phyloP scores from a whole-genome alignment of 2,797 vertebrate genomes.

The Chanos chanos region DNA sequence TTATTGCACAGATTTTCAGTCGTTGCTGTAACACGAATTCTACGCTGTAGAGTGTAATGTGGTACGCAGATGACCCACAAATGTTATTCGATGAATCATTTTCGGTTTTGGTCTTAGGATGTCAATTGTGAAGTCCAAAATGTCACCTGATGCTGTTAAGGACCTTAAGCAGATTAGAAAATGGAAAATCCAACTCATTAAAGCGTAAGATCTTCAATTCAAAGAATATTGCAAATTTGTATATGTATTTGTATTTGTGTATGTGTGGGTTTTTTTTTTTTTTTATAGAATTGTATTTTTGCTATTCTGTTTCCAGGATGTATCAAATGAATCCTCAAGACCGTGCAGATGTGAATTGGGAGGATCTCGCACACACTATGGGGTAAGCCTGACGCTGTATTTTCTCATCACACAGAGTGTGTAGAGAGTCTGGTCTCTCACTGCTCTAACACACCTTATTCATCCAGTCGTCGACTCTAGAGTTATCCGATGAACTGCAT shows the following conservation, averaged over 20 bases:
- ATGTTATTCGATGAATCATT: too few species aligned
- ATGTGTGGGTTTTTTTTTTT: not conserved
- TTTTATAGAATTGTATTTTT: not conserved
- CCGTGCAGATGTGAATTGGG: conserved; percentile 75
- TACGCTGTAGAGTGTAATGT: too few species aligned
- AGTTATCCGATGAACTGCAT: not conserved
- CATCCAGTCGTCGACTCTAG: not conserved
- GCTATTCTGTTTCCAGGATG: conserved; percentile 64
- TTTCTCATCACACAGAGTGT: too few species aligned
- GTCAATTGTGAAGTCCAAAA: conserved; percentile 35
- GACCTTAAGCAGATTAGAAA: conserved; percentile 20
- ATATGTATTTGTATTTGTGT: not conserved
- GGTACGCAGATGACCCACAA: too few species aligned
- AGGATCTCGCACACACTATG: conserved; percentile 61
- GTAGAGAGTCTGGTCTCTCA: not conserved
- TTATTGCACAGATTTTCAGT: too few species aligned
- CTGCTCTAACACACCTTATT: not conserved
- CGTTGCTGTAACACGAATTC: too few species aligned
- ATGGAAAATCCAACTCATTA: conserved; percentile 63
- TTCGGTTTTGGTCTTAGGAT: conserved; percentile 51
- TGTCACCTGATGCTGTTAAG: conserved; percentile 25
- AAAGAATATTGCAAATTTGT: not conserved
- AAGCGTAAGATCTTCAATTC: conserved; percentile 54
- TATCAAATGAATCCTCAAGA: conserved; percentile 72
- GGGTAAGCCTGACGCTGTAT: conserved; percentile 80